Evolutionary conservation across 2,113 vertebrate genomes (phyloP), one percentile per base, ranked within the genome.

Genomic region (Psilopogon haemacephalus): DNA sequence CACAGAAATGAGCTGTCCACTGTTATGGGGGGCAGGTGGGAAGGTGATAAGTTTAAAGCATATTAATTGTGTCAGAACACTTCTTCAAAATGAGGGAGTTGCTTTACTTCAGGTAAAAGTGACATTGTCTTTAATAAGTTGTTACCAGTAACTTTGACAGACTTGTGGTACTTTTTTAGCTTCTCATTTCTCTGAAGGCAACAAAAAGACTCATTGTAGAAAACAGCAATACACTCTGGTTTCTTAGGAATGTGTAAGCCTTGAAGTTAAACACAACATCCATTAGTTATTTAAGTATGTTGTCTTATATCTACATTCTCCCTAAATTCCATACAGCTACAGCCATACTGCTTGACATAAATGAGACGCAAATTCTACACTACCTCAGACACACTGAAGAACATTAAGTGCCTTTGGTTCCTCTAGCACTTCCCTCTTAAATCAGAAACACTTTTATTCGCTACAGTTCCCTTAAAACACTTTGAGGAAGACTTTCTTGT

Each of bases 11-110:
- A 86, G 30, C 2, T 37, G 18, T 5, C 17, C 28, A 32, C 7
- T 42, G 38, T 52, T 63, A 72, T 0, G 1, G 20, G 27, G 9
- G 11, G 23, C 48, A 62, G 54, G 44, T 0, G 0, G 27, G 40
- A 26, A 88, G 12, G 15, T 65, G 21, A 5, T 18, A 78, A 44
- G 5, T 50, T 55, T 52, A 59, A 73, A 68, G 16, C 26, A 27
- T 23, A 55, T 13, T 50, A 17, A 19, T 70, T 11, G 7, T 69
- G 42, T 70, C 15, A 69, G 16, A 65, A 1, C 33, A 38, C 32
- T 73, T 90, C 28, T 71, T 78, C 38, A n/a, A 12, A 6, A 73
- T 76, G 30, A 5, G 10, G 50, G 38, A 86, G 35, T 4, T 0
- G 0, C n/a, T 86, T 72, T 69, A 75, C 18, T 78, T 58, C 19